Conservation (phyloP, 2,113 vertebrate species). For the Dasypus novemcinctus region DNA sequence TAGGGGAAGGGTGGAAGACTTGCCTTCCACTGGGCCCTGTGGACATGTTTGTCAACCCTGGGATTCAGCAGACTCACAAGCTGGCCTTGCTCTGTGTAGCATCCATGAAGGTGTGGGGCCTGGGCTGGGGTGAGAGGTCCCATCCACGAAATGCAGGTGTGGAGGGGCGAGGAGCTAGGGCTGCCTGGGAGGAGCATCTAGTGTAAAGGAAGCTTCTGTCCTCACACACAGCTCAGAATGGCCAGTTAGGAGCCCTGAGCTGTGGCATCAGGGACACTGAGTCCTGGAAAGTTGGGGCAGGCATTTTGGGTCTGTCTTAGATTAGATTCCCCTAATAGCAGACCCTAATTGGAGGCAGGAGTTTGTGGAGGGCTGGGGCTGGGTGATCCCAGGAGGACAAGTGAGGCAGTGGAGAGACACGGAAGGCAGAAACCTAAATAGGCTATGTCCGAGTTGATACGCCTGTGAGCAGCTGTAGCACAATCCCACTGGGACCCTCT, state of each 20-base stretch:
- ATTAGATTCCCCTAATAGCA: background rate
- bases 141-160: background rate
- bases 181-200: background rate
- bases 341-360: background rate
- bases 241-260: background rate
- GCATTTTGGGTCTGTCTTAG: background rate
- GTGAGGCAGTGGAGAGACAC: background rate
- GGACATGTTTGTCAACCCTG: fast-evolving
- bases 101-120: fast-evolving
- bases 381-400: background rate
- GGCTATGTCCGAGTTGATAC: fast-evolving
- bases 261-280: fast-evolving
- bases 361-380: background rate
- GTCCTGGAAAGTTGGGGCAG: background rate
- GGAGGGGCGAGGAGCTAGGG: background rate
- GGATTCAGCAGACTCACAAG: background rate
- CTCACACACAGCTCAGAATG: background rate
- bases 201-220: too few species aligned
- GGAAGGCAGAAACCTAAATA: background rate
- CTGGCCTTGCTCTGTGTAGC: background rate
- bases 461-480: fast-evolving
- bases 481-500: too few species aligned
- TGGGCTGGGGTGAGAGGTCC: background rate
- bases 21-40: fast-evolving
- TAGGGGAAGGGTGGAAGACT: background rate